These are phyloP conservation scores for Meiosimyza platycephala DNA, from an alignment of 2,888 invertebrate species.

Conservation along the genomic window DNA sequence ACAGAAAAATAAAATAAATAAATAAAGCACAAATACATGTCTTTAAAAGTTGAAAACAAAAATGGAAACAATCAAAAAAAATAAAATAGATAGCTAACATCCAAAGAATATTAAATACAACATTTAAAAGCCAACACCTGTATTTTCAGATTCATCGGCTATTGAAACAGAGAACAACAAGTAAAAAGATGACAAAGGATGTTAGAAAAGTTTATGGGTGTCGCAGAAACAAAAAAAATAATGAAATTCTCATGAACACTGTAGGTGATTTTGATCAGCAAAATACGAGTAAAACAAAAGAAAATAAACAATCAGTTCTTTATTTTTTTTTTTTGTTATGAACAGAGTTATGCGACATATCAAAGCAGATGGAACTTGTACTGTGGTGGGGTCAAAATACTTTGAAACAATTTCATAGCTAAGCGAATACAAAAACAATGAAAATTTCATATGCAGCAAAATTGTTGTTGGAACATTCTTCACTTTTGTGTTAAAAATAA, in stretches of 20 bases:
- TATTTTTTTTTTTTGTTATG: not conserved
- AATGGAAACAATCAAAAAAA: too few relatives aligned
- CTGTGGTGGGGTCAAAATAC: slow-evolving; percentile 3
- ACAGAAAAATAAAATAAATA: too few relatives aligned
- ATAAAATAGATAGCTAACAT: too few relatives aligned
- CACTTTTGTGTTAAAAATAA: not conserved
- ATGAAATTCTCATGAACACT: not conserved
- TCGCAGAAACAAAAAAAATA: not conserved
- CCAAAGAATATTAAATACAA: too few relatives aligned
- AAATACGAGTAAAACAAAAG: not conserved
- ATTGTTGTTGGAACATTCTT: too few relatives aligned
- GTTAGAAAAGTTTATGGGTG: too few relatives aligned
- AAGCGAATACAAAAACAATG: not conserved
- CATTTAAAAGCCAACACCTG: too few relatives aligned
- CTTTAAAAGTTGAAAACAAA: not conserved
- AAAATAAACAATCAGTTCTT: not conserved
- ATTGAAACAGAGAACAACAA: too few relatives aligned
- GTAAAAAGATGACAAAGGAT: too few relatives aligned
- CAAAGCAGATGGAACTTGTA: not conserved
- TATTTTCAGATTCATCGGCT: too few relatives aligned
- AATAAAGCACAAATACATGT: too few relatives aligned
- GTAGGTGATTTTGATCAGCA: not conserved
- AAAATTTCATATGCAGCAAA: not conserved
- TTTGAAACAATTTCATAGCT: slow-evolving; percentile 5
- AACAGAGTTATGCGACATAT: not conserved